A percentile compares a stretch with the other conserved stretches of the same genome.
These are phyloP conservation scores for Corvus hawaiiensis DNA, from an alignment of 2,113 vertebrate species.

Conservation along the genomic window DNA sequence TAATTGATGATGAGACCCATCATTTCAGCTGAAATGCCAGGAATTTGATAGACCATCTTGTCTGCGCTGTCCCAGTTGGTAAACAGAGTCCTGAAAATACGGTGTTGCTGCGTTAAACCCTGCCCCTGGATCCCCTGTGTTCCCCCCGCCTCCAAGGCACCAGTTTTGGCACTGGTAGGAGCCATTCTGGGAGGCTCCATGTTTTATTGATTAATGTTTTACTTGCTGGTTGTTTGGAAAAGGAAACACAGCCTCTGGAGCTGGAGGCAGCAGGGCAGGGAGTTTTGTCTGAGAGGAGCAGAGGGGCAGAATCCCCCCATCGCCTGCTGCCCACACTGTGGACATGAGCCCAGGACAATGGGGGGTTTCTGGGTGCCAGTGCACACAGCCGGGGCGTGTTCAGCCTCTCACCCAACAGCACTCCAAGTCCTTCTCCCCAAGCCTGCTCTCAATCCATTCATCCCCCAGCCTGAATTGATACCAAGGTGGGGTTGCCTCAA, in stretches of 20 bases:
- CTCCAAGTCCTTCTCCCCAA: neutral
- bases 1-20: slow-evolving; percentile 81
- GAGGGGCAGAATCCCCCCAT: neutral
- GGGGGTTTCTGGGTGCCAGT: neutral
- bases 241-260: neutral
- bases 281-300: neutral
- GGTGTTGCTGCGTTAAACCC: neutral
- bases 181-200: neutral
- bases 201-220: neutral
- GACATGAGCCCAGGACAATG: neutral
- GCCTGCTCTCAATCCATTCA: neutral
- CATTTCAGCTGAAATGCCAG: slow-evolving; percentile 71
- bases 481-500: neutral
- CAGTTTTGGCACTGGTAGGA: neutral
- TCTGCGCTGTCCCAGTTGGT: slow-evolving; percentile 71
- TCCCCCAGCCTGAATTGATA: neutral
- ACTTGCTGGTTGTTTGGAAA: neutral
- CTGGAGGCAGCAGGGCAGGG: neutral
- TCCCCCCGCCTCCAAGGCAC: neutral
- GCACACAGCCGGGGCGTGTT: neutral
- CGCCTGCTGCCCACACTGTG: neutral
- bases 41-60: slow-evolving; percentile 71
- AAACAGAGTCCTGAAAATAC: slow-evolving; percentile 73
- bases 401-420: neutral
- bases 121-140: neutral